phyloP scores from a whole-genome alignment of 2,113 vertebrate species.

The Rhabdomys dilectus region DNA sequence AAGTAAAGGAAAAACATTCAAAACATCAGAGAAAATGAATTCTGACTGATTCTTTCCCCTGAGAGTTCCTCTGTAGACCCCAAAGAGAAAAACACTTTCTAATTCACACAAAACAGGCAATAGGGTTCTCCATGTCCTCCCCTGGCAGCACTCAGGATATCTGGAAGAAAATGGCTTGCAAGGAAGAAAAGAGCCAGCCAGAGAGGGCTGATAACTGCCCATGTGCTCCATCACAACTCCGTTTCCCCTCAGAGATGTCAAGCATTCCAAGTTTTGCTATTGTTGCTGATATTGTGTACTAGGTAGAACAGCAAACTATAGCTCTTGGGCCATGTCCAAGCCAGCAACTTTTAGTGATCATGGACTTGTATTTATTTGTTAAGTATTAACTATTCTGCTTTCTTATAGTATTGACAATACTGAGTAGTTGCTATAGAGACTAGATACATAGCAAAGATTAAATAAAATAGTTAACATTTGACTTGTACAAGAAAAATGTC shows the following conservation, averaged over 20 bases:
- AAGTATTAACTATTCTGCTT: not conserved
- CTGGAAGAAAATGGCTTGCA: not conserved
- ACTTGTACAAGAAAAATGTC: not conserved
- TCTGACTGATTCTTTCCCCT: not conserved
- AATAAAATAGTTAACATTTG: not conserved
- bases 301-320: not conserved
- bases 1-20: conserved; percentile 40
- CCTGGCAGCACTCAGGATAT: not conserved
- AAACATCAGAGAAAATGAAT: not conserved
- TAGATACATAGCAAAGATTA: not conserved
- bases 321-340: not conserved
- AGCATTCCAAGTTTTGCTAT: not conserved
- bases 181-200: not conserved
- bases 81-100: not conserved
- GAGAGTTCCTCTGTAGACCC: not conserved
- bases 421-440: not conserved
- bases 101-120: not conserved
- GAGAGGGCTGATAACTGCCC: not conserved
- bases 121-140: not conserved
- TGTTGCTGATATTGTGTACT: not conserved
- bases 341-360: not conserved
- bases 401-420: not conserved
- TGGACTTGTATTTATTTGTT: not conserved
- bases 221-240: not conserved
- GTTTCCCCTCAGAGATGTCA: not conserved